Conservation (phyloP, 2,797 vertebrate species). For the Calcarius lapponicus region DNA sequence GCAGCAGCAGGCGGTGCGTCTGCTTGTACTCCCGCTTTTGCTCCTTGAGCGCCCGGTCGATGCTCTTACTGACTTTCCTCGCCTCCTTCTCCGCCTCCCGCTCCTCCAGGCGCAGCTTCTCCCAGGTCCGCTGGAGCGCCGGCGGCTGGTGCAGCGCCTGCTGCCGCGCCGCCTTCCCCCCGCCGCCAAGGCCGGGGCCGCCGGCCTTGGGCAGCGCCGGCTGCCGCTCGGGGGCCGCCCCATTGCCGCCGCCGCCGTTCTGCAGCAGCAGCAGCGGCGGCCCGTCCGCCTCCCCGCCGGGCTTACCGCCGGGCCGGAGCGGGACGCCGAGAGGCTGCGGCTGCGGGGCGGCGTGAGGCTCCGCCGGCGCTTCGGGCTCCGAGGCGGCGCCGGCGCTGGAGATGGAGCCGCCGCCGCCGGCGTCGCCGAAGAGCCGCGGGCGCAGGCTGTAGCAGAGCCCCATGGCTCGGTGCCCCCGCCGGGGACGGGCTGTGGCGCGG, state of each 20-base stretch:
- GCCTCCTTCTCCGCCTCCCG: slow-evolving; percentile 94
- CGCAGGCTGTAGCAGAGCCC: slow-evolving; percentile 96
- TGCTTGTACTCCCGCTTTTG: slow-evolving; percentile 93
- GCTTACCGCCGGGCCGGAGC: slow-evolving; percentile 32
- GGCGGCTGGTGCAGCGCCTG: slow-evolving; percentile 42
- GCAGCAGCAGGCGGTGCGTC: slow-evolving; percentile 92
- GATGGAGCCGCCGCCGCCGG: slow-evolving; percentile 82
- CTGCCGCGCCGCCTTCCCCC: slow-evolving; percentile 71
- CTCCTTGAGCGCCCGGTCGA: slow-evolving; percentile 90
- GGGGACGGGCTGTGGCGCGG: slow-evolving; percentile 5
- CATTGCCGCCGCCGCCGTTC: slow-evolving; percentile 51
- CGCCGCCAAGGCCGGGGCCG: slow-evolving; percentile 68
- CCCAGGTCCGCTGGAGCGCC: slow-evolving; percentile 84
- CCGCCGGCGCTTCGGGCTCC: slow-evolving; percentile 81
- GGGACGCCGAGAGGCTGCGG: slow-evolving; percentile 68
- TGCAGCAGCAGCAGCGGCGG: slow-evolving; percentile 51
- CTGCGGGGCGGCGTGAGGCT: slow-evolving; percentile 63
- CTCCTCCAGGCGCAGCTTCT: slow-evolving; percentile 89
- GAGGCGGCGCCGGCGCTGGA: slow-evolving; percentile 76
- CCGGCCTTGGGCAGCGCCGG: slow-evolving; percentile 23
- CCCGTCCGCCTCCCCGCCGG: slow-evolving; percentile 30
- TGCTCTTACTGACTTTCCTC: slow-evolving; percentile 90
- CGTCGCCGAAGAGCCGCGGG: slow-evolving; percentile 92
- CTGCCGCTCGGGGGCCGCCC: slow-evolving; percentile 39
- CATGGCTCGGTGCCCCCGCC: slow-evolving; percentile 78